Evolutionary conservation across 2,113 vertebrate species (phyloP).

Genomic region (Megalops atlanticus): DNA sequence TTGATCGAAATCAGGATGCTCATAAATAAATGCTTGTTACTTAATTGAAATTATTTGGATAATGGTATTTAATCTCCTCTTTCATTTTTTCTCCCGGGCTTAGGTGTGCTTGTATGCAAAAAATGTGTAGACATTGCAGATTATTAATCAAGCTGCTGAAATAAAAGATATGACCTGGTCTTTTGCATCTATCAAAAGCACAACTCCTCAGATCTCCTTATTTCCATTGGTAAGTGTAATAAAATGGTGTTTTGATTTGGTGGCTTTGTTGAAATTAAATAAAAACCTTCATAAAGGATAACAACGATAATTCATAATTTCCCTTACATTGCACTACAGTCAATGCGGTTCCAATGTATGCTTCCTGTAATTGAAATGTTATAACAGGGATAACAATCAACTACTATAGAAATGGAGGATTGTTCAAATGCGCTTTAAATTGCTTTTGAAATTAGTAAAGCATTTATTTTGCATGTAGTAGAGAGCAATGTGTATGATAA

Average conservation of each 20-base stretch:
- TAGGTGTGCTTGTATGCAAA: neutral
- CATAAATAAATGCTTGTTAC: conserved; percentile 14
- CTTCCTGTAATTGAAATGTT: no score
- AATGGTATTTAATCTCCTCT: neutral
- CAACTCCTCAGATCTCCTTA: neutral
- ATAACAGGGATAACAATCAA: no score
- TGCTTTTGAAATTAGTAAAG: no score
- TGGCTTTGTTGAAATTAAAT: no score
- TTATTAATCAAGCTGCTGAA: neutral
- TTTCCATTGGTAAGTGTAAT: neutral
- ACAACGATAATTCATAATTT: no score
- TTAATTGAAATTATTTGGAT: conserved; percentile 19
- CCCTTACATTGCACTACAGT: no score
- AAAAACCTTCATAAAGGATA: no score
- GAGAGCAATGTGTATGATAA: no score
- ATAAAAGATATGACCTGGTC: neutral
- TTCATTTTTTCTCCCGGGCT: neutral
- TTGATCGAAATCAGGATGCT: neutral
- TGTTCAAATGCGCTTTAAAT: no score
- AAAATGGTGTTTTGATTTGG: neutral
- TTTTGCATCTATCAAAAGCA: neutral
- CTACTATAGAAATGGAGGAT: no score
- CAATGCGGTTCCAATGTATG: no score
- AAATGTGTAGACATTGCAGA: neutral
- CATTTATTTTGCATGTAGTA: no score